A percentile compares a stretch with the other conserved stretches of the same genome.
phyloP scores from a whole-genome alignment of 2,888 invertebrate genomes.

The Dryobota labecula region DNA sequence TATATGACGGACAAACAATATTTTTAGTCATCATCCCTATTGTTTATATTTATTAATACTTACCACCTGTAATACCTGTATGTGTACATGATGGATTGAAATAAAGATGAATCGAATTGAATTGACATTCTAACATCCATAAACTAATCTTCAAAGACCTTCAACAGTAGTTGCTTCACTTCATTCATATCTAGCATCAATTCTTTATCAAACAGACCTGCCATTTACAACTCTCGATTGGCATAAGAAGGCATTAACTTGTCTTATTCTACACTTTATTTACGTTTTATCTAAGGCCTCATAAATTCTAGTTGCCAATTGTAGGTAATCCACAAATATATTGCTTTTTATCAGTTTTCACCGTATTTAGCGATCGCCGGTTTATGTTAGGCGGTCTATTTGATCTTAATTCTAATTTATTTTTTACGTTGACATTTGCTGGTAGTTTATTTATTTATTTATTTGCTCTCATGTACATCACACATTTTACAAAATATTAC shows the following conservation, averaged over 20 bases:
- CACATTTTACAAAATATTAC: no score
- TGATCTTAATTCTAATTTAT: slow-evolving; percentile 6
- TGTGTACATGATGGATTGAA: no score
- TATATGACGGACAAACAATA: no score
- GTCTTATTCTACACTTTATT: slow-evolving; percentile 49
- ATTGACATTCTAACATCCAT: background rate
- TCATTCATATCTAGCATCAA: slow-evolving; percentile 51
- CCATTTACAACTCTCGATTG: slow-evolving; percentile 62
- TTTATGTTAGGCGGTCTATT: slow-evolving; percentile 24
- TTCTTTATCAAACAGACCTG: slow-evolving; percentile 52
- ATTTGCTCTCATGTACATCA: no score
- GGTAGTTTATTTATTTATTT: no score
- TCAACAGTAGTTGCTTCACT: slow-evolving; percentile 21
- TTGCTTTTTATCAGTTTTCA: slow-evolving; percentile 43
- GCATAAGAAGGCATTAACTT: slow-evolving; percentile 66
- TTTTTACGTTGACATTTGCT: background rate
- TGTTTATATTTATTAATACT: no score
- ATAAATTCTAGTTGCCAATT: slow-evolving; percentile 54
- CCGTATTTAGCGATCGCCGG: background rate
- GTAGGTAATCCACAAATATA: slow-evolving; percentile 43
- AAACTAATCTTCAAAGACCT: slow-evolving; percentile 42
- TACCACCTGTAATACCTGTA: no score
- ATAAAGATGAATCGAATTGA: no score
- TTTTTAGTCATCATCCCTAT: no score
- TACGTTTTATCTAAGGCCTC: slow-evolving; percentile 45